A percentile compares a stretch with the other conserved stretches of the same genome.
These are phyloP conservation scores for Eupleurogrammus muticus DNA, from an alignment of 2,797 vertebrate genomes.

Conservation along the genomic window DNA sequence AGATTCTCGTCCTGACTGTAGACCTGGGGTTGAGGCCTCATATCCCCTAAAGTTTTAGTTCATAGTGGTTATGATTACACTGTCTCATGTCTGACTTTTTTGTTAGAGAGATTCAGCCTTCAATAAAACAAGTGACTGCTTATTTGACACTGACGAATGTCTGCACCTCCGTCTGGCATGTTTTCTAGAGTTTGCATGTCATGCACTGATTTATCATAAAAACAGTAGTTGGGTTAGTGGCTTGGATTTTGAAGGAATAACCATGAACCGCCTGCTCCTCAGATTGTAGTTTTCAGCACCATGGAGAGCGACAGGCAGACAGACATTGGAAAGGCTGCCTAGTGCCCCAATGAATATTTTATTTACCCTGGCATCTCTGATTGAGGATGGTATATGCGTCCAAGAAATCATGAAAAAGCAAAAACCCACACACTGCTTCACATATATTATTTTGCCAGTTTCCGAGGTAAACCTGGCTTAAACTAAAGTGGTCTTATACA, in stretches of 20 bases:
- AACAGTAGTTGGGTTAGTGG: not conserved
- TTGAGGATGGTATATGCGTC: slow-evolving; percentile 12
- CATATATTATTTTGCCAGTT: slow-evolving; percentile 13
- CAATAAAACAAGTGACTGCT: no score
- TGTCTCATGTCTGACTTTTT: slow-evolving; percentile 22
- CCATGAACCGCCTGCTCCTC: slow-evolving; percentile 10
- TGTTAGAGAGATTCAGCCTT: not conserved
- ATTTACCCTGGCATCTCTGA: slow-evolving; percentile 32
- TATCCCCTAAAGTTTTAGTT: slow-evolving; percentile 15
- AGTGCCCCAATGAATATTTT: slow-evolving; percentile 44
- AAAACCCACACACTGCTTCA: slow-evolving; percentile 30
- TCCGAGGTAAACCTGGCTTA: not conserved
- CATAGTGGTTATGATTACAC: no score
- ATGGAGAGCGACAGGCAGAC: slow-evolving; percentile 70
- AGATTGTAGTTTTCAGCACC: slow-evolving; percentile 77
- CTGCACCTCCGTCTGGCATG: not conserved
- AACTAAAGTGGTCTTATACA: not conserved
- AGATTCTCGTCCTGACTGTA: slow-evolving; percentile 31
- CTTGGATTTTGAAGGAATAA: slow-evolving; percentile 13
- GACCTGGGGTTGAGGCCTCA: slow-evolving; percentile 22
- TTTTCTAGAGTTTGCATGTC: not conserved
- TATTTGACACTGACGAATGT: not conserved
- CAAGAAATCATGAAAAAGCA: slow-evolving; percentile 34
- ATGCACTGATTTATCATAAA: slow-evolving; percentile 5
- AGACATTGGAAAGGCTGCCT: slow-evolving; percentile 16